Conservation (phyloP, 2,113 vertebrate species). For the Rhinichthys klamathensis region DNA sequence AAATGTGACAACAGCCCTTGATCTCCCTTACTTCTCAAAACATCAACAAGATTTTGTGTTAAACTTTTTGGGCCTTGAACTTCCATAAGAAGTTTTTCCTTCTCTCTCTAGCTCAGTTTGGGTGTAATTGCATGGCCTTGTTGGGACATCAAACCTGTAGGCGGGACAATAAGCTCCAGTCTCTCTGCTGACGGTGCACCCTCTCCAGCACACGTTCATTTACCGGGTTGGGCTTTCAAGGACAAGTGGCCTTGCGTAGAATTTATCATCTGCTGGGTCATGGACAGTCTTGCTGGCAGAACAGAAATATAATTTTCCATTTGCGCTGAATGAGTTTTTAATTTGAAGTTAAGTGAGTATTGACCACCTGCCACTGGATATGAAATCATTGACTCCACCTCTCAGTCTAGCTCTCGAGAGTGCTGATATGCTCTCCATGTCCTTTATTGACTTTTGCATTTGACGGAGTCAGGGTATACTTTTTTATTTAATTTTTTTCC, state of each 20-base stretch:
- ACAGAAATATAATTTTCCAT: slow-evolving; percentile 42
- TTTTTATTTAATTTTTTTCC: not conserved
- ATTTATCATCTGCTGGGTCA: slow-evolving; percentile 66
- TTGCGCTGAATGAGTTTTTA: slow-evolving; percentile 55
- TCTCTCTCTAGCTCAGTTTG: slow-evolving; percentile 19
- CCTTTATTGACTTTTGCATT: slow-evolving; percentile 20
- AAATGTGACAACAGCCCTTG: not conserved
- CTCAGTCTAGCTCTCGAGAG: not conserved
- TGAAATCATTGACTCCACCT: slow-evolving; percentile 37
- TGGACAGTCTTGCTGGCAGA: slow-evolving; percentile 53
- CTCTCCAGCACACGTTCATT: slow-evolving; percentile 46
- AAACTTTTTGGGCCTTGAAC: not conserved
- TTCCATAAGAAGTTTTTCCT: not conserved
- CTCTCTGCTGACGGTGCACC: slow-evolving; percentile 52
- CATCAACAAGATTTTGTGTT: not conserved
- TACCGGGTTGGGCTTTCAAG: slow-evolving; percentile 57
- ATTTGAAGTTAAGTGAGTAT: slow-evolving; percentile 56
- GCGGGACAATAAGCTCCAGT: slow-evolving; percentile 4
- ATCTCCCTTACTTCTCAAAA: not conserved
- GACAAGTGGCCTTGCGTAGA: slow-evolving; percentile 48
- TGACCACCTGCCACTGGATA: slow-evolving; percentile 50
- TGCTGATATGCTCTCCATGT: not conserved
- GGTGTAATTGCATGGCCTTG: slow-evolving; percentile 29
- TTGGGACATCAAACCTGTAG: slow-evolving; percentile 7
- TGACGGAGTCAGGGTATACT: not conserved